These are phyloP conservation scores for Jordanella pulchra DNA, from an alignment of 2,797 vertebrate genomes.

Conservation along the genomic window DNA sequence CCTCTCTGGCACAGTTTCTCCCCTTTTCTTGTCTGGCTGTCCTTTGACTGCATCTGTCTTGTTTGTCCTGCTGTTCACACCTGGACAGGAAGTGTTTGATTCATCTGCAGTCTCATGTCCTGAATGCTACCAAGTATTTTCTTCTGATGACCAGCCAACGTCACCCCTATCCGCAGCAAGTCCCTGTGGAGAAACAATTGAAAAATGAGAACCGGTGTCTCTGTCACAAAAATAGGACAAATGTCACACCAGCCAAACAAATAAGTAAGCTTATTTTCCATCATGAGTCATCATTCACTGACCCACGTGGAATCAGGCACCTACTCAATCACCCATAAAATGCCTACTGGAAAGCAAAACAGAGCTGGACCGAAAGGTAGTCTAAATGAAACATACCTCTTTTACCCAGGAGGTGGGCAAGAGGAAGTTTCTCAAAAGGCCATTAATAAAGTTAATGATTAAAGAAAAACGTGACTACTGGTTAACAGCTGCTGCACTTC, in stretches of 20 bases:
- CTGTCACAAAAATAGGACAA: constrained; percentile 40
- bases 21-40: constrained; percentile 68
- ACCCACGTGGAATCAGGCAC: constrained; percentile 24
- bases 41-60: constrained; percentile 62
- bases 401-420: constrained; percentile 62
- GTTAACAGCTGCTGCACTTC: constrained; percentile 50
- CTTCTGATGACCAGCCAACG: constrained; percentile 97
- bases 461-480: constrained; percentile 58
- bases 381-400: constrained; percentile 33
- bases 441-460: constrained; percentile 69
- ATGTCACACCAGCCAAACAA: constrained; percentile 31
- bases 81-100: constrained; percentile 97
- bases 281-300: constrained; percentile 22
- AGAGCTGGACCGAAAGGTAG: constrained; percentile 23
- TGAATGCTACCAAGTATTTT: constrained; percentile 99
- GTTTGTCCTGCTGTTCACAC: constrained; percentile 83
- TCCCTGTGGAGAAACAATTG: constrained; percentile 79
- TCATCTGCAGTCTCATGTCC: constrained; percentile 99
- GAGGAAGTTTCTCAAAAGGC: constrained; percentile 28
- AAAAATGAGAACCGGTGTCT: constrained; percentile 57
- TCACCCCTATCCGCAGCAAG: constrained; percentile 96
- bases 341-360: constrained; percentile 49
- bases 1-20: constrained; percentile 77
- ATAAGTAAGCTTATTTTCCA: constrained; percentile 45
- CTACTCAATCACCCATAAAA: constrained; percentile 50